These are phyloP conservation scores for Petroica traversi DNA, from an alignment of 2,113 vertebrate genomes.

Conservation along the genomic window DNA sequence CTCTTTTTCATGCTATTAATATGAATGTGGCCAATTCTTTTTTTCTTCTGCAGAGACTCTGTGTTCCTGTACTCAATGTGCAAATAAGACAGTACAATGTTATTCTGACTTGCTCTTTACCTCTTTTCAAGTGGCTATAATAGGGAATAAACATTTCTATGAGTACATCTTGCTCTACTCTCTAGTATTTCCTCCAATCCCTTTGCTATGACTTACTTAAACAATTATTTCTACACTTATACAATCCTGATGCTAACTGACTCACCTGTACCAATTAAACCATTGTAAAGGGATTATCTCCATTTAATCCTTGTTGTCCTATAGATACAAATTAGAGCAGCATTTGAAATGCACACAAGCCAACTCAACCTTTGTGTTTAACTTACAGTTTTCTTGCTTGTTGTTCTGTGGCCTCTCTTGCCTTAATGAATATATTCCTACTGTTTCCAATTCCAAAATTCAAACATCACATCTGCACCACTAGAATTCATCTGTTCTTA, in stretches of 20 bases:
- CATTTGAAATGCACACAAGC: background rate
- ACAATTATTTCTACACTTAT: conserved; percentile 46
- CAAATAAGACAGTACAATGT: background rate
- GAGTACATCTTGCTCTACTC: background rate
- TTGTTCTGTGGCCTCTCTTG: background rate
- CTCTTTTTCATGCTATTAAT: background rate
- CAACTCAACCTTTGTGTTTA: background rate
- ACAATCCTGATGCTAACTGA: background rate
- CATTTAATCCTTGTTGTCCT: conserved; percentile 23
- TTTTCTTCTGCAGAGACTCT: background rate
- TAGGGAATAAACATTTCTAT: background rate
- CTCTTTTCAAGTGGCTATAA: background rate
- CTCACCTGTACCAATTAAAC: conserved; percentile 15
- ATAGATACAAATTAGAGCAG: conserved; percentile 25
- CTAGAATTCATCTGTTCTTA: background rate
- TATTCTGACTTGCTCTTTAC: background rate
- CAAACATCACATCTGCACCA: background rate
- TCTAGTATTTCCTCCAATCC: background rate
- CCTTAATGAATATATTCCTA: background rate
- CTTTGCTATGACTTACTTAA: background rate
- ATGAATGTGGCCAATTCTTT: background rate
- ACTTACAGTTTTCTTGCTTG: background rate
- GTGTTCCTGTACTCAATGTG: background rate
- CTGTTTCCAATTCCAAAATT: background rate
- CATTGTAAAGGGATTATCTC: conserved; percentile 36